These are phyloP conservation scores for Promerops cafer DNA, from an alignment of 2,113 vertebrate genomes.

Conservation along the genomic window DNA sequence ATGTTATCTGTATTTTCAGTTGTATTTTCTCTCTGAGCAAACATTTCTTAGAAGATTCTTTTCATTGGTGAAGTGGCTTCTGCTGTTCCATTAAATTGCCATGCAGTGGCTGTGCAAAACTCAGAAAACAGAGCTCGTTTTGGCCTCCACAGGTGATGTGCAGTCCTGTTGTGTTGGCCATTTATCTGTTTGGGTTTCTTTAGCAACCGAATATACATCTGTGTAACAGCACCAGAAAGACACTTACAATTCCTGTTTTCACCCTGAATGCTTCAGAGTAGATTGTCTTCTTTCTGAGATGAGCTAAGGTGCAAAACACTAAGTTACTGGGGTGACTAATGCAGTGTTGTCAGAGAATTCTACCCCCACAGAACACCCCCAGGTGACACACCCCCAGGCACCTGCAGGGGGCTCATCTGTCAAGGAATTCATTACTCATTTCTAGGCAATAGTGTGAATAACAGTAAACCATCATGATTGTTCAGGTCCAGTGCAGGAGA, in stretches of 20 bases:
- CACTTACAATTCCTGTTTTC: not conserved
- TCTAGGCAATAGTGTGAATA: slow-evolving; percentile 30
- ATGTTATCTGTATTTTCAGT: not conserved
- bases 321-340: slow-evolving; percentile 58
- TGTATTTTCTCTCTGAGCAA: not conserved
- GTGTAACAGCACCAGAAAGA: not conserved
- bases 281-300: slow-evolving; percentile 34
- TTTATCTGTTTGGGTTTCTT: not conserved
- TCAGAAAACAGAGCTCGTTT: not conserved
- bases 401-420: slow-evolving; percentile 52
- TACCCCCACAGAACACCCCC: too few relatives aligned
- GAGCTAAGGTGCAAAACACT: slow-evolving; percentile 40
- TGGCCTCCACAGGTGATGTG: not conserved
- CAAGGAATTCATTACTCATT: slow-evolving; percentile 50
- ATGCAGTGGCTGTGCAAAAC: not conserved
- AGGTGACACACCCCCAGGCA: not conserved
- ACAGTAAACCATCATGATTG: slow-evolving; percentile 16
- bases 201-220: rapidly evolving
- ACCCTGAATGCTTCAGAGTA: not conserved
- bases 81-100: not conserved
- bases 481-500: not conserved
- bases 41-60: not conserved
- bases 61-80: not conserved
- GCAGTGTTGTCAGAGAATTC: slow-evolving; percentile 47
- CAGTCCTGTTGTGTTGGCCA: not conserved